Evolutionary conservation across 2,113 vertebrate species (phyloP).

Genomic region (Glareola pratincola): DNA sequence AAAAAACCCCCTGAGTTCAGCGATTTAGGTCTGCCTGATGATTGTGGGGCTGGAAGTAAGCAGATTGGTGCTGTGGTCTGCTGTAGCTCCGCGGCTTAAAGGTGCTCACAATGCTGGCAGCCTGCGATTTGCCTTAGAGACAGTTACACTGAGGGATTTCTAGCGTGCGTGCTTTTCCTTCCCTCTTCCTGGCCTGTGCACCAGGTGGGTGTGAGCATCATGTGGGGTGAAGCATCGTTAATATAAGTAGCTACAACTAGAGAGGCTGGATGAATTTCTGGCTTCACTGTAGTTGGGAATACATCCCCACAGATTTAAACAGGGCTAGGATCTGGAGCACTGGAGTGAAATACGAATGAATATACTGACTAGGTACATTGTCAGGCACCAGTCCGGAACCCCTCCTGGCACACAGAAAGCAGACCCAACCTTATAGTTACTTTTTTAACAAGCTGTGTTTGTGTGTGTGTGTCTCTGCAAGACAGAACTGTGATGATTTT

Average conservation of each 20-base stretch:
- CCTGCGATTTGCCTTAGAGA: fast-evolving
- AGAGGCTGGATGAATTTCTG: not conserved
- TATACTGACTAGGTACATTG: not conserved
- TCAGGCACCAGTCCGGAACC: not conserved
- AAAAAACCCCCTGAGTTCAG: not conserved
- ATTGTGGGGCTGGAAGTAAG: not conserved
- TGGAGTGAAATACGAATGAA: not conserved
- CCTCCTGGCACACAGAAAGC: not conserved
- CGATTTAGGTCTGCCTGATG: not conserved
- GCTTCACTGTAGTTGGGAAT: not conserved
- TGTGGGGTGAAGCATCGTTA: not conserved
- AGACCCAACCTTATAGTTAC: not conserved
- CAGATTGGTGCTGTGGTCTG: not conserved
- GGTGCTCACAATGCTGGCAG: not conserved
- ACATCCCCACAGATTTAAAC: not conserved
- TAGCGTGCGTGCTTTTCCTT: not conserved
- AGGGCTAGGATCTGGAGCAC: not conserved
- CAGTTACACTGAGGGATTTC: not conserved
- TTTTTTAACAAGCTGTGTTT: not conserved
- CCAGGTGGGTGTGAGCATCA: not conserved
- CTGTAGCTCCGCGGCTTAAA: not conserved
- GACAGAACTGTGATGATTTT: not conserved
- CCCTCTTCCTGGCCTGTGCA: not conserved
- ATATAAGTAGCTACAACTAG: not conserved
- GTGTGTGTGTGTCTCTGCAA: fast-evolving